A percentile compares a stretch with the other conserved stretches of the same genome.
Conservation (phyloP, 2,113 vertebrate genomes). For the Gobius niger region DNA sequence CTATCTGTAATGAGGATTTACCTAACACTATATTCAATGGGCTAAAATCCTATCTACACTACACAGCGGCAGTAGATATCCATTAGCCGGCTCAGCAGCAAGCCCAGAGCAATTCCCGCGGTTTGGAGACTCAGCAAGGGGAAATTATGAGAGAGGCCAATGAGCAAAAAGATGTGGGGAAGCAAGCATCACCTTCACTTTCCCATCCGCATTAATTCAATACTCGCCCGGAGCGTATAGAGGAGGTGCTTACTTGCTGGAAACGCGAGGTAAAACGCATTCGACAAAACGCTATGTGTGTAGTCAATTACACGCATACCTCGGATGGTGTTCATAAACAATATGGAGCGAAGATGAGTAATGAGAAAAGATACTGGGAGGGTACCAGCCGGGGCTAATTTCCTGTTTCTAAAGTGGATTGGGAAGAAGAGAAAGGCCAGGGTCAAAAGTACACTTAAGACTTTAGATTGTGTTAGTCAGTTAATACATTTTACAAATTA, state of each 20-base stretch:
- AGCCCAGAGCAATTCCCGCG: conserved; percentile 38
- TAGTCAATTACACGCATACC: conserved; percentile 50
- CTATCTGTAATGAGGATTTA: conserved; percentile 53
- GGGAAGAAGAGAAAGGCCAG: not conserved
- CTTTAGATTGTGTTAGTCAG: no score
- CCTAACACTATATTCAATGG: conserved; percentile 50
- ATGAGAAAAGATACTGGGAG: conserved; percentile 53
- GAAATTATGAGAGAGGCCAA: conserved; percentile 37
- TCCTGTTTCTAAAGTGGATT: not conserved
- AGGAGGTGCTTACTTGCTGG: conserved; percentile 41
- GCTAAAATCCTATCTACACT: conserved; percentile 47
- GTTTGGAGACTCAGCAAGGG: conserved; percentile 43
- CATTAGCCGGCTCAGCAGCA: conserved; percentile 57
- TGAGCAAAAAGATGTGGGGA: conserved; percentile 33
- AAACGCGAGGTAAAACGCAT: conserved; percentile 43
- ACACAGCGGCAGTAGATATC: conserved; percentile 51
- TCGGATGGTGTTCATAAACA: conserved; percentile 63
- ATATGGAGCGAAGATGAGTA: conserved; percentile 55
- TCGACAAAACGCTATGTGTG: conserved; percentile 19
- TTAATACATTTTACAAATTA: no score
- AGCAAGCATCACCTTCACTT: conserved; percentile 45
- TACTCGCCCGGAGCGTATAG: conserved; percentile 27
- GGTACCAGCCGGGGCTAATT: conserved; percentile 16
- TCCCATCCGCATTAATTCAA: conserved; percentile 57
- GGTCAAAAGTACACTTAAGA: not conserved